phyloP scores from a whole-genome alignment of 2,113 vertebrate species.

The Lepus americanus region DNA sequence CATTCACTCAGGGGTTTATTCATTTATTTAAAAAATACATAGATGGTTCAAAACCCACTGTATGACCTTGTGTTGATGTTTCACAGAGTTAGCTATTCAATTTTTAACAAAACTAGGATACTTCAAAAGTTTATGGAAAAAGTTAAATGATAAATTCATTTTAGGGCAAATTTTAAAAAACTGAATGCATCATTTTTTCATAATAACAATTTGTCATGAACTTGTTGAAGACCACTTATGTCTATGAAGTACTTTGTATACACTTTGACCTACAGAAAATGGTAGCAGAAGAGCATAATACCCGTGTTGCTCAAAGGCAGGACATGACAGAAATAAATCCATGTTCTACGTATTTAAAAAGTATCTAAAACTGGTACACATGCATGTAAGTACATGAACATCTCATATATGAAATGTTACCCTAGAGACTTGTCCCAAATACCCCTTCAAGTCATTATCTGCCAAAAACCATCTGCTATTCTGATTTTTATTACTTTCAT shows the following conservation, averaged over 20 bases:
- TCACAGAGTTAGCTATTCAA: background rate
- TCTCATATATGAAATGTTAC: background rate
- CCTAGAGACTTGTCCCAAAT: background rate
- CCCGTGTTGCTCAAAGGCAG: background rate
- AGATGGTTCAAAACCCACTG: background rate
- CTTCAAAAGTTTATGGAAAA: too few relatives aligned
- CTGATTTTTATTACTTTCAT: background rate
- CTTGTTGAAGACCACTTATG: background rate
- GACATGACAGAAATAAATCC: background rate
- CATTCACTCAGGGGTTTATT: background rate
- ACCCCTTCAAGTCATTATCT: background rate
- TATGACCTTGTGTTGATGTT: slow-evolving; percentile 3
- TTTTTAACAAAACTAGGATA: background rate
- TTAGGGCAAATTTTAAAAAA: too few relatives aligned
- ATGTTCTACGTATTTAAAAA: slow-evolving; percentile 9
- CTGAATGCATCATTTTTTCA: too few relatives aligned
- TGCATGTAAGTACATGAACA: background rate
- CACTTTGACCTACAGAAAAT: background rate
- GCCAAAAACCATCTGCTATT: background rate
- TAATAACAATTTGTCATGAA: too few relatives aligned
- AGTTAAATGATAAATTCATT: too few relatives aligned
- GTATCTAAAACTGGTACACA: background rate
- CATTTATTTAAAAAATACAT: background rate
- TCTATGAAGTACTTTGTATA: background rate
- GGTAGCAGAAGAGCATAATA: background rate